phyloP scores from a whole-genome alignment of 2,113 vertebrate species.

The Coturnix japonica region DNA sequence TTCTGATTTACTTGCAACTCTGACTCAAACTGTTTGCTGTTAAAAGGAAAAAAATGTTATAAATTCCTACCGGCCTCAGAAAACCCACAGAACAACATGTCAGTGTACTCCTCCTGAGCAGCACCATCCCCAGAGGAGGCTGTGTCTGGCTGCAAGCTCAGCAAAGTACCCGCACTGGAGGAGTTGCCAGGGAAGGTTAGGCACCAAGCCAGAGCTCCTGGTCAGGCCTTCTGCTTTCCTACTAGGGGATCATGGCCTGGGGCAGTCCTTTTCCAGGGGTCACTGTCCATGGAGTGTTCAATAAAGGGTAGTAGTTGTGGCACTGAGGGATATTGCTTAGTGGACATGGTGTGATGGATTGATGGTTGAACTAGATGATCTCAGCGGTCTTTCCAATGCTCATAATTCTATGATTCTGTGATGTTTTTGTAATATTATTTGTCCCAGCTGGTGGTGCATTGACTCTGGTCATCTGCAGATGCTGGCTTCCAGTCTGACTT shows the following conservation, averaged over 20 bases:
- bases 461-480: background rate
- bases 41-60: background rate
- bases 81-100: background rate
- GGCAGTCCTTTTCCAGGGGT: background rate
- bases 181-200: constrained; percentile 35
- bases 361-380: too few species aligned
- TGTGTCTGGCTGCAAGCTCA: background rate
- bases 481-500: background rate
- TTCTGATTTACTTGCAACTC: background rate
- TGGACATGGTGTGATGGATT: too few species aligned
- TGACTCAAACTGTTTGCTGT: background rate
- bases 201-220: background rate
- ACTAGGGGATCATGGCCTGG: background rate
- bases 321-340: too few species aligned
- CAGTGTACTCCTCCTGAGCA: background rate
- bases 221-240: background rate
- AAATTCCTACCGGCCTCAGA: background rate
- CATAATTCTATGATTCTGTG: too few species aligned
- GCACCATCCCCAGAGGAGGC: background rate
- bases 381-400: too few species aligned
- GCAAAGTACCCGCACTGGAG: background rate
- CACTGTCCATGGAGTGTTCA: too few species aligned
- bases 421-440: background rate
- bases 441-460: background rate
- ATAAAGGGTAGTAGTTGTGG: too few species aligned